Evolutionary conservation across 2,888 invertebrate genomes (phyloP), one percentile per base, ranked within the genome.

Genomic region (Melinopterus prodromus): DNA sequence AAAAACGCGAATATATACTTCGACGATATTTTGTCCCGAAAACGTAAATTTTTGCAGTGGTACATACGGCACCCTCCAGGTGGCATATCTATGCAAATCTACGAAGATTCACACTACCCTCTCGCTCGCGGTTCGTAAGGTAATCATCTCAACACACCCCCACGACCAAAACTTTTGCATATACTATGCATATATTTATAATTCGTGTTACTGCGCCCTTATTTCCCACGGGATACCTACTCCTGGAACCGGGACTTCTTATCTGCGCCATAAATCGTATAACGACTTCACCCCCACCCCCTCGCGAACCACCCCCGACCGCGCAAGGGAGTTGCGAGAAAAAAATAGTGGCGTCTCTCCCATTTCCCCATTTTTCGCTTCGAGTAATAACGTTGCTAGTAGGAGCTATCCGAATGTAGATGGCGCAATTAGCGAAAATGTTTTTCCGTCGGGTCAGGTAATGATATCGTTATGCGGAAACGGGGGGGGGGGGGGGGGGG

Each of bases 51-150:
- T 7, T 53, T 53, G 5, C 3, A 9, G 26, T 53, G 53, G 53
- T 53, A 53, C 53, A 53, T 53, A 53, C 53, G 53, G 53, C 53
- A 4, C 2, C 12, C 53, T 12, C 53, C 53, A 53, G 53, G 53
- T 53, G 53, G 53, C 53, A 53, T 53, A 53, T 53, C 53, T 53
- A 53, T 53, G 53, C 53, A 53, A 53, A 53, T 53, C 53, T 53
- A 53, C 9, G 53, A 53, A 53, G 53, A 53, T 53, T 53, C 53
- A 53, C 53, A 12, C 53, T 12, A 53, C 53, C 53, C 53, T 12
- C 53, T 53, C 53, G 9, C 53, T 53, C 53, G 9, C 53, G 38
- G 84, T 85, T 86, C 86, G 86, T 86, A 86, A 85, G 53, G 53
- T 53, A 53, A 53, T 53, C 53, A 53, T 53, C 53, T 53, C 76